Evolutionary conservation across 2,797 vertebrate species (phyloP), one percentile per base, ranked within the genome.

Genomic region (Cossypha polioptera): DNA sequence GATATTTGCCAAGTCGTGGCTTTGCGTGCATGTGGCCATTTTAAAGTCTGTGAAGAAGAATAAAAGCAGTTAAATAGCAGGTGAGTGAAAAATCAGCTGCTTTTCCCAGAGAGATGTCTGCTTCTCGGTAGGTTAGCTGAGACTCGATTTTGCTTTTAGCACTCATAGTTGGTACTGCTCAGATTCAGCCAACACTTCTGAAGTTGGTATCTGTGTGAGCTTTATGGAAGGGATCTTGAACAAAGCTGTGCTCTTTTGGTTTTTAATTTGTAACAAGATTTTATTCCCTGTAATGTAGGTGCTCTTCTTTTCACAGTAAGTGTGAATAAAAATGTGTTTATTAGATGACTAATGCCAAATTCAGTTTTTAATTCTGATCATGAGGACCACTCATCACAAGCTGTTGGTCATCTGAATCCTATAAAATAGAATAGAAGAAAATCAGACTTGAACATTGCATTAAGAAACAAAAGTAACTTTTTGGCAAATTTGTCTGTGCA

Each of bases 341-440:
- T 21, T 33, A 63, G 69, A 45, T 59, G 55, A 21, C 26, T 68
- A 19, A 63, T 47, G 61, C 43, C 29, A 22, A 47, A n/a, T 80
- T 97, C 75, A 92, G 54, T 94, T 89, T 91, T 98, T 94, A 98
- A 88, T 90, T 96, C 78, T 97, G 96, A 95, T 98, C 97, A 5
- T 97, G 97, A 4, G 97, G 93, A 53, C 97, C 97, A 13, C 95
- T 94, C 13, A 93, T 96, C 71, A 97, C 98, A 91, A 98, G 97
- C 82, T 98, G 97, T 22, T 98, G 98, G 83, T 98, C 98, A 7
- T 97, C 97, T 0, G 90, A 89, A 89, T 99, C 98, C 98, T 98
- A 16, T 55, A 88, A 97, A 81, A 94, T 1, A 92, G 35, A 87
- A 74, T 16, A 51, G 83, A 72, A 78, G 24, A 62, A 71, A 90